Conservation (phyloP, 2,113 vertebrate genomes). For the Crotophaga sulcirostris region DNA sequence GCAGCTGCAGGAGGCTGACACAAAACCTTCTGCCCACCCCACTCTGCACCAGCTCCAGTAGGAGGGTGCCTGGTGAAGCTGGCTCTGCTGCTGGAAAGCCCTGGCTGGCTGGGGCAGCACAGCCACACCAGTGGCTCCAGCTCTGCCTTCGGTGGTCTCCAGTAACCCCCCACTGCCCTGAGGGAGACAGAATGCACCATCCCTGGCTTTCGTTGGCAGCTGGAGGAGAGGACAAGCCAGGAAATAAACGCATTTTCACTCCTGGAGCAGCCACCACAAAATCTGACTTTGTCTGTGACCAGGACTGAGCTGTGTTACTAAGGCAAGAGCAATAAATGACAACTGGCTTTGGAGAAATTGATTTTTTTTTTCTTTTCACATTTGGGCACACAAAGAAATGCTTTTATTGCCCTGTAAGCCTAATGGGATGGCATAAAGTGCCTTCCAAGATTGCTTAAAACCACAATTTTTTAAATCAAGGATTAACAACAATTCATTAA, state of each 20-base stretch:
- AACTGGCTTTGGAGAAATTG: conserved; percentile 32
- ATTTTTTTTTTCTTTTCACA: conserved; percentile 33
- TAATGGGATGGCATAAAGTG: not conserved
- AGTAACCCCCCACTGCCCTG: too few relatives aligned
- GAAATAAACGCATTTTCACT: not conserved
- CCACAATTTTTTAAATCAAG: not conserved
- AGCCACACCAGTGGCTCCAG: not conserved
- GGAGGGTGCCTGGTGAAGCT: too few relatives aligned
- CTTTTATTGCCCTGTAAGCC: not conserved
- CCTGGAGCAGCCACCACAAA: not conserved
- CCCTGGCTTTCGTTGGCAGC: too few relatives aligned
- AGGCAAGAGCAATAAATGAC: conserved; percentile 40
- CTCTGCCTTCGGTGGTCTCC: too few relatives aligned
- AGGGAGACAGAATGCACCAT: not conserved
- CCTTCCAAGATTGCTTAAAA: not conserved
- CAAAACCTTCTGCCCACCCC: too few relatives aligned
- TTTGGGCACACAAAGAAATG: not conserved
- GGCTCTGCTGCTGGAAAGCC: too few relatives aligned
- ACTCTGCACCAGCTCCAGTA: not conserved
- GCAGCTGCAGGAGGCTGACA: not conserved
- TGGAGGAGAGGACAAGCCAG: not conserved
- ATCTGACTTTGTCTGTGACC: not conserved
- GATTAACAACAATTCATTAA: not conserved
- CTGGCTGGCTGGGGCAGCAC: too few relatives aligned
- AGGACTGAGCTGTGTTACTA: not conserved